Evolutionary conservation across 2,888 invertebrate genomes (phyloP).

Genomic region (Harpalus rubripes): DNA sequence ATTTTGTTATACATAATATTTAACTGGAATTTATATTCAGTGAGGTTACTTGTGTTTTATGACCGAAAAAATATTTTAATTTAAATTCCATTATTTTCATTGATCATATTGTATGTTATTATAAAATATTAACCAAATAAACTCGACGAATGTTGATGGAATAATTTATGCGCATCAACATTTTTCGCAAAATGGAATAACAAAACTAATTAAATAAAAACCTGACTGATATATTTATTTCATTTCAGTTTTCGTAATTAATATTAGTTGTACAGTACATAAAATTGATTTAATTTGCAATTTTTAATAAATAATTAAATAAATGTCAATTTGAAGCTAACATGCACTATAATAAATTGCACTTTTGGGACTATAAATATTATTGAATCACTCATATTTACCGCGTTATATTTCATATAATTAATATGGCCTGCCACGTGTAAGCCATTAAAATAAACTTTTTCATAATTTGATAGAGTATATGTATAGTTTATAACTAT

Average conservation of each 20-base stretch:
- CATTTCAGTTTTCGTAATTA: neutral
- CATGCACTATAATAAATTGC: neutral
- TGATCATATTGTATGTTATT: neutral
- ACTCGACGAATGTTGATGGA: neutral
- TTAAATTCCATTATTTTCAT: constrained; percentile 7
- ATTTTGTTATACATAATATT: too few species aligned
- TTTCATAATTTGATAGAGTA: neutral
- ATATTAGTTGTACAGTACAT: neutral
- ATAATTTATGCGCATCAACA: neutral
- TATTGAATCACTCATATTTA: neutral
- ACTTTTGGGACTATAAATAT: neutral
- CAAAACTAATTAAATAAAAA: neutral
- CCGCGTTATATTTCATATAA: neutral
- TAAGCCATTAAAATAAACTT: neutral
- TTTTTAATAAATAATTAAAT: neutral
- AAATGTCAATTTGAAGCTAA: neutral
- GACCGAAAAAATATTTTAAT: neutral
- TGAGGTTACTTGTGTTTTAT: neutral
- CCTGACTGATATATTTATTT: neutral
- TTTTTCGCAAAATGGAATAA: neutral
- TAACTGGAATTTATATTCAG: neutral
- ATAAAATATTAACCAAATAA: neutral
- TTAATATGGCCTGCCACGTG: neutral
- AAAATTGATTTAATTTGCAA: neutral
- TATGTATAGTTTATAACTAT: neutral